Percentiles rank a stretch among this genome's conserved stretches.
Evolutionary conservation across 2,113 vertebrate genomes (phyloP).

Genomic region (Asarcornis scutulata): DNA sequence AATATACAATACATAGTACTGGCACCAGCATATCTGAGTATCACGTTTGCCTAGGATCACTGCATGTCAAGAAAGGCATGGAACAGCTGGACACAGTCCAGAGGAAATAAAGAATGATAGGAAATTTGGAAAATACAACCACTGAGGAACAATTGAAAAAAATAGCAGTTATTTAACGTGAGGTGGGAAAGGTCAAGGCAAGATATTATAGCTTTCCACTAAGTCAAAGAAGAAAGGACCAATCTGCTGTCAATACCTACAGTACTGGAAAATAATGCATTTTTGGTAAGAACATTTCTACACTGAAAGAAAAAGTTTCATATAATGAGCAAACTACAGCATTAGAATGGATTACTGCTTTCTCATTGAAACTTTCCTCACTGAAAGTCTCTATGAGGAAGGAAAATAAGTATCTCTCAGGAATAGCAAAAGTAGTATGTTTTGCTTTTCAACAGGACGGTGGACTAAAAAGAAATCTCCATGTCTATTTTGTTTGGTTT

Average conservation of each 20-base stretch:
- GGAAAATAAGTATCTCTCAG: conserved; percentile 6
- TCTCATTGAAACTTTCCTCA: not conserved
- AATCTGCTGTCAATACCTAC: not conserved
- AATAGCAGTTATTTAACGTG: conserved; percentile 4
- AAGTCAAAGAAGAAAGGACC: conserved; percentile 14
- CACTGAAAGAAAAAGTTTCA: not conserved
- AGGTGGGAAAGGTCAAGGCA: conserved; percentile 29
- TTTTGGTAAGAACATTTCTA: conserved; percentile 24
- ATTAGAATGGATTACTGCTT: not conserved
- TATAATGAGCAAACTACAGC: not conserved
- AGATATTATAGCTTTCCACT: conserved; percentile 29
- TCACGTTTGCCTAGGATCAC: not conserved
- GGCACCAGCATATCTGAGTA: conserved; percentile 16
- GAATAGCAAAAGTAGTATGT: not conserved
- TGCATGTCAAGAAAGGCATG: not conserved
- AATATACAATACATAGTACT: not conserved
- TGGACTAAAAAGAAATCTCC: not conserved
- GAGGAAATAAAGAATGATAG: conserved; percentile 12
- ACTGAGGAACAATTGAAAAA: not conserved
- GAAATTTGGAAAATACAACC: conserved; percentile 27
- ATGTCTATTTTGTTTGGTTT: not conserved
- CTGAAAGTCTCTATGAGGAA: not conserved
- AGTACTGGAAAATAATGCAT: conserved; percentile 9
- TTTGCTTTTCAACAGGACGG: not conserved
- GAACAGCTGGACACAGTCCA: not conserved